phyloP scores from a whole-genome alignment of 2,888 invertebrate genomes.

The Synanthedon andrenaeformis region DNA sequence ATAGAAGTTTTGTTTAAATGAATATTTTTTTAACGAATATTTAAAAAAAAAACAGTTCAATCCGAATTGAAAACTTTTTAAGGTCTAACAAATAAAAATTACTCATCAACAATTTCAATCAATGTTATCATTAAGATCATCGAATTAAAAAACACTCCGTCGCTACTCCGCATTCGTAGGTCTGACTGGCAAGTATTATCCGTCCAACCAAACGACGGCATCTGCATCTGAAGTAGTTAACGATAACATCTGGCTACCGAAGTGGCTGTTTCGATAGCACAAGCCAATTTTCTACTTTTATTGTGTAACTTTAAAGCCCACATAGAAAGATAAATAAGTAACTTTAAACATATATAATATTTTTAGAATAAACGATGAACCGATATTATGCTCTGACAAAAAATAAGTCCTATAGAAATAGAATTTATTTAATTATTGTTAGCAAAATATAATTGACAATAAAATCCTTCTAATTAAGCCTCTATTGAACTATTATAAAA shows the following conservation, averaged over 20 bases:
- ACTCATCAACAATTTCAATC: conserved; percentile 6
- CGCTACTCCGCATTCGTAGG: conserved; percentile 11
- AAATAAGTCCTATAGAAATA: too few species aligned
- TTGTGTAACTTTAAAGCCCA: neutral
- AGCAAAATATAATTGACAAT: too few species aligned
- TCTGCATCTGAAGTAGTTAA: conserved; percentile 11
- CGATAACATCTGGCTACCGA: conserved; percentile 9
- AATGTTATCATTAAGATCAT: conserved; percentile 12
- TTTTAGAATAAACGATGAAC: too few species aligned
- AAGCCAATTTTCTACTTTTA: conserved; percentile 1
- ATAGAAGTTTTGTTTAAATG: too few species aligned
- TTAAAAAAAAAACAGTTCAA: neutral
- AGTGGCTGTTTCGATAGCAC: conserved; percentile 10
- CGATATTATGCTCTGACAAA: too few species aligned
- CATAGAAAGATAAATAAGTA: too few species aligned
- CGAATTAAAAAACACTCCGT: conserved; percentile 10
- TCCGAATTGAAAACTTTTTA: neutral
- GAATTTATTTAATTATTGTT: too few species aligned
- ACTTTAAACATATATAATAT: too few species aligned
- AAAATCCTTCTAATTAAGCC: too few species aligned
- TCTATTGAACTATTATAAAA: too few species aligned
- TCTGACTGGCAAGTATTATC: conserved; percentile 7
- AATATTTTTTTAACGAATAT: too few species aligned
- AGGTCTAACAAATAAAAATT: too few species aligned
- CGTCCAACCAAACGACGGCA: conserved; percentile 10